Conservation (phyloP, 2,797 vertebrate genomes). For the Lacerta viridis region DNA sequence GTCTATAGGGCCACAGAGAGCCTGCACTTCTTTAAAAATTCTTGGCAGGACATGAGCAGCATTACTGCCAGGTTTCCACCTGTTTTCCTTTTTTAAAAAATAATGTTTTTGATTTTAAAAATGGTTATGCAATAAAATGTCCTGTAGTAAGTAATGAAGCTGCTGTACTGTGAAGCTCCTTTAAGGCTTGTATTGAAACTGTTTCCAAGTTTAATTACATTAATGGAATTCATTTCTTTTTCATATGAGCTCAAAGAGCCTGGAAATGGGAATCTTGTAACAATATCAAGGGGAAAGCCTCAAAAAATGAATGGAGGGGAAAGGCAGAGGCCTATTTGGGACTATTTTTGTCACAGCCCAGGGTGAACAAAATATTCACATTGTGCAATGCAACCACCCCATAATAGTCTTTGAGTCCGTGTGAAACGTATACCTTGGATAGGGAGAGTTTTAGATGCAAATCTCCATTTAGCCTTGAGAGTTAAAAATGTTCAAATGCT, state of each 20-base stretch:
- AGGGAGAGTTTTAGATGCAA: background rate
- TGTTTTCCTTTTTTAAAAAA: background rate
- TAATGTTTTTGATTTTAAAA: background rate
- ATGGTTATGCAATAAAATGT: conserved; percentile 25
- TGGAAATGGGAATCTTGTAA: conserved; percentile 39
- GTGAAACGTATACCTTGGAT: background rate
- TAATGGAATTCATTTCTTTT: conserved; percentile 43
- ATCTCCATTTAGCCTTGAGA: background rate
- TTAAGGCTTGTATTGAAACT: conserved; percentile 27
- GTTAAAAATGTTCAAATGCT: too few species aligned
- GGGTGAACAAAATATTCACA: background rate
- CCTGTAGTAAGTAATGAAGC: conserved; percentile 6
- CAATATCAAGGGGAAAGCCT: conserved; percentile 38
- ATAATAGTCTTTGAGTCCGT: background rate
- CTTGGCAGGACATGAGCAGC: conserved; percentile 20
- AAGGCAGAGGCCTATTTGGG: background rate
- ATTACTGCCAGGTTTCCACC: conserved; percentile 37
- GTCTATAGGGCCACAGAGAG: conserved; percentile 5
- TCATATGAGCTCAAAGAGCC: conserved; percentile 14
- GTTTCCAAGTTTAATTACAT: conserved; percentile 32
- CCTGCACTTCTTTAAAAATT: conserved; percentile 23
- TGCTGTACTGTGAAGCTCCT: conserved; percentile 13
- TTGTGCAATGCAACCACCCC: background rate
- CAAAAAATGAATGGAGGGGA: background rate
- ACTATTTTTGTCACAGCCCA: conserved; percentile 1